Evolutionary conservation across 2,888 invertebrate genomes (phyloP).

Genomic region (Amiota mariae): DNA sequence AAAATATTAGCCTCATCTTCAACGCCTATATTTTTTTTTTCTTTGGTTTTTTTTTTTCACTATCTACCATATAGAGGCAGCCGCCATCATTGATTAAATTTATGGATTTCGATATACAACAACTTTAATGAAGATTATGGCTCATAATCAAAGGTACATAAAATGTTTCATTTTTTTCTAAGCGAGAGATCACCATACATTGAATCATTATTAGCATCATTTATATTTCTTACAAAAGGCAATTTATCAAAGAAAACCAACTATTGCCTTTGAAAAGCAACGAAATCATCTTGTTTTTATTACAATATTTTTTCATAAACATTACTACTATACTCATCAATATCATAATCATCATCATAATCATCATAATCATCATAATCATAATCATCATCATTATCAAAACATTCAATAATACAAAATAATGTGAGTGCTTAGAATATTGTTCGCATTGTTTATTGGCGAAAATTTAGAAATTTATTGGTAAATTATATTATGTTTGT

Average conservation of each 20-base stretch:
- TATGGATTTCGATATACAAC: conserved; percentile 9
- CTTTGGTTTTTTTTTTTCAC: not conserved
- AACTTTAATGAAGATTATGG: conserved; percentile 47
- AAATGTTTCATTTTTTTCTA: conserved; percentile 41
- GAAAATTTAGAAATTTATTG: conserved; percentile 65
- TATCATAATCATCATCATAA: conserved; percentile 23
- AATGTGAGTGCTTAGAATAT: conserved; percentile 49
- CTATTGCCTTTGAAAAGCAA: no score
- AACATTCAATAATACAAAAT: conserved; percentile 4
- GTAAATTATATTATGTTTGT: conserved; percentile 52
- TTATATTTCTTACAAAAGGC: not conserved
- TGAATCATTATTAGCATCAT: conserved; percentile 32
- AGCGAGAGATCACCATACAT: conserved; percentile 38
- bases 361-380: conserved; percentile 14
- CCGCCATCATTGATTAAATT: conserved; percentile 15
- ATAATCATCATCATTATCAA: conserved; percentile 16
- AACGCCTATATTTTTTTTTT: conserved; percentile 17
- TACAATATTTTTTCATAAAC: conserved; percentile 39
- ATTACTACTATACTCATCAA: conserved; percentile 40
- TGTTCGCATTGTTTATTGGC: conserved; percentile 61
- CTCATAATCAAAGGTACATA: conserved; percentile 67
- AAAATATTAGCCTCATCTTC: conserved; percentile 29
- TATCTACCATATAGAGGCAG: conserved; percentile 17
- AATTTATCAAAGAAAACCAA: no score
- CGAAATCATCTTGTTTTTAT: no score